Percentiles rank a stretch among this genome's conserved stretches.
These are phyloP conservation scores for Mythimna pallens DNA, from an alignment of 2,888 invertebrate species.

Conservation along the genomic window DNA sequence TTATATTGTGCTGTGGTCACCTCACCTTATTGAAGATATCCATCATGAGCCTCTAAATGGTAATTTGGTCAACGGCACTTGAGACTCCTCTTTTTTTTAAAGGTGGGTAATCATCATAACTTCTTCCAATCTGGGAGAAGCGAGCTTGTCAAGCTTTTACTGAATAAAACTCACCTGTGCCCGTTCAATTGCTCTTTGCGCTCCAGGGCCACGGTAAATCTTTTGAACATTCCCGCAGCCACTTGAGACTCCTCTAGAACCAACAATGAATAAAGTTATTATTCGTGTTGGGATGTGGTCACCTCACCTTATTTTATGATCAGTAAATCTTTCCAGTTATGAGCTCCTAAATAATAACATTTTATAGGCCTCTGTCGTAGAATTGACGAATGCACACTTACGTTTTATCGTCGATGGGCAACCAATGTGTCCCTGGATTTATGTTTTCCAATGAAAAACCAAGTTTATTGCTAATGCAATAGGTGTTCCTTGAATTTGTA, in stretches of 20 bases:
- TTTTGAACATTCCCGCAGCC: slow-evolving; percentile 23
- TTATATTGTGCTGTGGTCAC: slow-evolving; percentile 74
- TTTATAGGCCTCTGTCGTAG: slow-evolving; percentile 85
- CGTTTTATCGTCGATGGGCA: slow-evolving; percentile 81
- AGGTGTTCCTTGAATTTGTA: slow-evolving; percentile 63
- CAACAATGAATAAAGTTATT: slow-evolving; percentile 70
- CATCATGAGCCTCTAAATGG: no score
- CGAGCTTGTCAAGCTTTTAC: no score
- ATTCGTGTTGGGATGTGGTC: slow-evolving; percentile 75
- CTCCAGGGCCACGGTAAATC: no score
- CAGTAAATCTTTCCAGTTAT: slow-evolving; percentile 88
- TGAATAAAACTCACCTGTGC: no score
- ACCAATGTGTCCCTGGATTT: slow-evolving; percentile 81
- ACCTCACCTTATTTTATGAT: slow-evolving; percentile 83
- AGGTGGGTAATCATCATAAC: no score
- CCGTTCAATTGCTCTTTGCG: no score
- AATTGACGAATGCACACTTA: slow-evolving; percentile 85
- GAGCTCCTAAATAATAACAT: slow-evolving; percentile 88
- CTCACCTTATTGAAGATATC: background rate
- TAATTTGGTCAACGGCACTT: no score
- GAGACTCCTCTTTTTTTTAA: no score
- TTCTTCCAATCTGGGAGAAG: no score
- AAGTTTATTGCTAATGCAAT: slow-evolving; percentile 85
- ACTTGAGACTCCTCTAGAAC: slow-evolving; percentile 75
- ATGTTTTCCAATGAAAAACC: slow-evolving; percentile 75